Evolutionary conservation across 2,888 invertebrate genomes (phyloP).

Genomic region (Amphimallon solstitiale): DNA sequence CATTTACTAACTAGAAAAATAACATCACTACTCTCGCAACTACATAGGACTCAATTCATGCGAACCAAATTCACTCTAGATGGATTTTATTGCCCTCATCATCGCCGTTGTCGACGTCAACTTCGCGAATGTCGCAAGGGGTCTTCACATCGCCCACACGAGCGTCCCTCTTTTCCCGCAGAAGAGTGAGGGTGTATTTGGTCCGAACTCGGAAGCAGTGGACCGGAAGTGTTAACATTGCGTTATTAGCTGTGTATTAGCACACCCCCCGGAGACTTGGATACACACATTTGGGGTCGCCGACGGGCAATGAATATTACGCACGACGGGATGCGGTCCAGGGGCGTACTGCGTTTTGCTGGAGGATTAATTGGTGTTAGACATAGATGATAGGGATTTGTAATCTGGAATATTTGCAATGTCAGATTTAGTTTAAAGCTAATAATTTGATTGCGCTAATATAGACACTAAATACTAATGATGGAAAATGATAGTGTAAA

Average conservation of each 20-base stretch:
- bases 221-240: conserved; percentile 65
- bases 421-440: no score
- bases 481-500: no score
- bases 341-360: no score
- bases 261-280: conserved; percentile 56
- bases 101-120: no score
- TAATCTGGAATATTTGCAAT: no score
- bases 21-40: conserved; percentile 7
- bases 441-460: no score
- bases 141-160: not conserved
- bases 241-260: conserved; percentile 64
- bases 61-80: not conserved
- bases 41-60: conserved; percentile 11
- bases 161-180: no score
- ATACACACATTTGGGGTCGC: conserved; percentile 51
- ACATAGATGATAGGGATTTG: no score
- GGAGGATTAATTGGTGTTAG: no score
- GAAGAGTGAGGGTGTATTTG: no score
- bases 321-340: not conserved
- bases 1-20: conserved; percentile 15
- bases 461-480: no score
- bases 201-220: conserved; percentile 47
- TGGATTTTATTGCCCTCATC: no score
- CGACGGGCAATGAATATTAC: conserved; percentile 36
- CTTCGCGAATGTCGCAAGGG: not conserved